Percentiles rank a stretch among this genome's conserved stretches.
Evolutionary conservation across 2,113 vertebrate genomes (phyloP).

Genomic region (Loxodonta africana): DNA sequence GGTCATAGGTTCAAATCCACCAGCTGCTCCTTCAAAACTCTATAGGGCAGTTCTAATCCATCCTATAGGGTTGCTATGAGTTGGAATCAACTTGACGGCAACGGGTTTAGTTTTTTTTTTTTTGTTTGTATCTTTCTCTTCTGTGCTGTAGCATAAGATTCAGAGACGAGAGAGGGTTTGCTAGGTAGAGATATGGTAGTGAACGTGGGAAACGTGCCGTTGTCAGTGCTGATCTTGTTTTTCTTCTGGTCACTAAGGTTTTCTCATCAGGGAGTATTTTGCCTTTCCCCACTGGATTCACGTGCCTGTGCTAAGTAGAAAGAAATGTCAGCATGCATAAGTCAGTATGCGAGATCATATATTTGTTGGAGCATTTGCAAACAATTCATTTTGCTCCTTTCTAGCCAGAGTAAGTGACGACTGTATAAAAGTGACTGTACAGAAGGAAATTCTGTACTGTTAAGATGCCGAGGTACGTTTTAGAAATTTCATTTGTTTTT

Average conservation of each 20-base stretch:
- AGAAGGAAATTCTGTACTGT: neutral
- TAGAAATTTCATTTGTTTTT: slow-evolving; percentile 71
- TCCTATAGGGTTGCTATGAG: too few species aligned
- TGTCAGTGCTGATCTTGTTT: neutral
- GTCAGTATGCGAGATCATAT: neutral
- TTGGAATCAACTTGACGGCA: too few species aligned
- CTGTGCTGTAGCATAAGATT: neutral
- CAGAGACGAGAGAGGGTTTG: neutral
- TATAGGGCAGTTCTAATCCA: too few species aligned
- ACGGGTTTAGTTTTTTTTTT: too few species aligned
- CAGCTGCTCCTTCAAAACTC: too few species aligned
- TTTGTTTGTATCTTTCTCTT: neutral
- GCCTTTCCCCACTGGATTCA: neutral
- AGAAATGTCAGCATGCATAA: neutral
- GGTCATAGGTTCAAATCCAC: too few species aligned
- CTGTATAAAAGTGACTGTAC: neutral
- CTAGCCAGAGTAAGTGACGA: neutral
- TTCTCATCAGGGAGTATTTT: neutral
- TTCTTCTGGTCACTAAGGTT: neutral
- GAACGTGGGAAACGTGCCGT: neutral
- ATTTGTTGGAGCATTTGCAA: neutral
- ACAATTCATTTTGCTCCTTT: slow-evolving; percentile 41
- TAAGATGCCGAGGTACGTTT: slow-evolving; percentile 25
- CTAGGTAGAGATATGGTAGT: neutral
- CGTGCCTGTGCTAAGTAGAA: neutral